Evolutionary conservation across 1,140 invertebrate species (phyloP), one percentile per base, ranked within the genome.

Genomic region (Zeugodacus cucurbitae): DNA sequence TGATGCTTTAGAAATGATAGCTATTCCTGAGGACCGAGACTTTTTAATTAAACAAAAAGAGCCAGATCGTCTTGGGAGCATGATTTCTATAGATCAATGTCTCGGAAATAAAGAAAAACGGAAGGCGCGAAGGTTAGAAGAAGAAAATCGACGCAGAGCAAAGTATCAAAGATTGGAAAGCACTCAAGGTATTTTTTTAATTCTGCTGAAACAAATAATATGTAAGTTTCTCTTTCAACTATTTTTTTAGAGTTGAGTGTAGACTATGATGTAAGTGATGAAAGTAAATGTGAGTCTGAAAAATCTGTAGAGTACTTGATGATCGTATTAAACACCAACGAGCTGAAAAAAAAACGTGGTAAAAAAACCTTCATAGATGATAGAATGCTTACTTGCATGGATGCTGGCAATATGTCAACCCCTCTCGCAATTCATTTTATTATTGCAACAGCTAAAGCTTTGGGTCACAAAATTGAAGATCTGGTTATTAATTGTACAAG

Each of bases 401-500:
- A 59, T 59, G 58, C 22, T n/a, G n/a, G n/a, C n/a, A n/a, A n/a
- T n/a, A n/a, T n/a, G n/a, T n/a, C n/a, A n/a, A n/a, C n/a, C n/a
- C n/a, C n/a, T n/a, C n/a, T n/a, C n/a, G n/a, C n/a, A n/a, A n/a
- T n/a, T n/a, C n/a, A n/a, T n/a, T n/a, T n/a, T n/a, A n/a, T n/a
- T n/a, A n/a, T n/a, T n/a, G n/a, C n/a, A n/a, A n/a, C n/a, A n/a
- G 58, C 22, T 59, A 59, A 59, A 26, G 58, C 58, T 20, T 59
- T 59, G 58, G 58, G 17, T 59, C 58, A 59, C 58, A 59, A 59
- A 17, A 59, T 59, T 22, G 58, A 26, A 26, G 20, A 32, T 41
- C 22, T 74, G 22, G 67, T 74, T 74, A 22, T 74, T 17, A 74
- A 74, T 74, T 74, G 67, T 74, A 74, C 67, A 74, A 74, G 29